A percentile compares a stretch with the other conserved stretches of the same genome.
Conservation (phyloP, 2,797 vertebrate genomes). For the Tapera naevia region DNA sequence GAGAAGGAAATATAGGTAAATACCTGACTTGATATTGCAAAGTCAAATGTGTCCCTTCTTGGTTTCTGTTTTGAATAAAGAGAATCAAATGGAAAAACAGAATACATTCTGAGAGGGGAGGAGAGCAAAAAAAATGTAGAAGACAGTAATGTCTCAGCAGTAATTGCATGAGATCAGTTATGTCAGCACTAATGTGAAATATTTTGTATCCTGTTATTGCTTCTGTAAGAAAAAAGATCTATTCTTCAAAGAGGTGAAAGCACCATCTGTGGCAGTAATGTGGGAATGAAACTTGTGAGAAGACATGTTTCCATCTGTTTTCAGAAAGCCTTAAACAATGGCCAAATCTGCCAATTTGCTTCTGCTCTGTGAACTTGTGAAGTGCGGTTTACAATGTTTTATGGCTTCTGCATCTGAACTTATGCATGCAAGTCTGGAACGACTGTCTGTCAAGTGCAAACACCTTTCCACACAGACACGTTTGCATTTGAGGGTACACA, state of each 20-base stretch:
- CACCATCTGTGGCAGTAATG: slow-evolving; percentile 26
- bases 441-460: not conserved
- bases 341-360: slow-evolving; percentile 3
- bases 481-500: not conserved
- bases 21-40: not conserved
- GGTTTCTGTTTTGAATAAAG: not conserved
- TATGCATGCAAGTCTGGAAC: not conserved
- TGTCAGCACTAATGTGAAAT: slow-evolving; percentile 24
- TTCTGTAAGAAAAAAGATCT: slow-evolving; percentile 27
- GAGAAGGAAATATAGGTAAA: not conserved
- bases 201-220: slow-evolving; percentile 46
- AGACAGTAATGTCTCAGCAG: not conserved
- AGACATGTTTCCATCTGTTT: slow-evolving; percentile 61
- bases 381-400: slow-evolving; percentile 28
- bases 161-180: slow-evolving; percentile 28
- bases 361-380: slow-evolving; percentile 12
- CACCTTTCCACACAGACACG: fast-evolving
- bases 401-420: slow-evolving; percentile 40
- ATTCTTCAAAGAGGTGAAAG: slow-evolving; percentile 17
- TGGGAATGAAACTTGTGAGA: slow-evolving; percentile 3
- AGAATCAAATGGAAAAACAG: not conserved
- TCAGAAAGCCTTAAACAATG: slow-evolving; percentile 42
- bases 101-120: not conserved
- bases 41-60: not conserved
- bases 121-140: not conserved